These are phyloP conservation scores for Diarsia dahlii DNA, from an alignment of 2,888 invertebrate species.

Conservation along the genomic window DNA sequence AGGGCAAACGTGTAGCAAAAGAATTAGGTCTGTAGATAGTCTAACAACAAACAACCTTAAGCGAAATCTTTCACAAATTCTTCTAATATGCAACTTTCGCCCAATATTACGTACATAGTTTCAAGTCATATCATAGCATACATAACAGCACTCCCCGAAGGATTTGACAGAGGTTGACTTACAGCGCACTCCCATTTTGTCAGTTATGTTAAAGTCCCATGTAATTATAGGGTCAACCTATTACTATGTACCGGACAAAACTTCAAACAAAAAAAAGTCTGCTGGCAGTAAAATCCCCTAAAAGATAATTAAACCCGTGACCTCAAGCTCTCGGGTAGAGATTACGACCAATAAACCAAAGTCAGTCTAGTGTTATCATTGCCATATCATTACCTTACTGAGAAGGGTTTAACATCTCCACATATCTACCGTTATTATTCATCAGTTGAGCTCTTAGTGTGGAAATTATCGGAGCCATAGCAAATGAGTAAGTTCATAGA, in stretches of 20 bases:
- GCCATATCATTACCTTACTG: conserved; percentile 39
- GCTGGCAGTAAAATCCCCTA: neutral
- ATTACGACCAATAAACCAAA: neutral
- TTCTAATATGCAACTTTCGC: conserved; percentile 5
- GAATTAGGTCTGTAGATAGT: neutral
- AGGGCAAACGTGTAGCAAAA: conserved; percentile 19
- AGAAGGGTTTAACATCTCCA: conserved; percentile 45
- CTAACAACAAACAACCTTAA: neutral
- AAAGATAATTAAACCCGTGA: neutral
- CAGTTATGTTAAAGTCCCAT: neutral
- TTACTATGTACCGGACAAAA: neutral
- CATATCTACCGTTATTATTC: conserved; percentile 72
- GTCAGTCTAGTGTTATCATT: neutral
- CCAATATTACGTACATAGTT: conserved; percentile 9
- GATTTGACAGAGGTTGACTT: neutral
- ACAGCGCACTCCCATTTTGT: neutral
- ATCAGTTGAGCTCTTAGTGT: conserved; percentile 77
- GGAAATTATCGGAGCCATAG: conserved; percentile 75
- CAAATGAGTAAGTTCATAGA: conserved; percentile 71
- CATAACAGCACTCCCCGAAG: neutral
- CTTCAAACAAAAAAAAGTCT: neutral
- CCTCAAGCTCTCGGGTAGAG: neutral
- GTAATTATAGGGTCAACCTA: neutral
- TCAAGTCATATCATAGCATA: neutral
- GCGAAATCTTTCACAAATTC: neutral